phyloP scores from a whole-genome alignment of 1,140 invertebrate genomes.

The Zaprionus capensis region DNA sequence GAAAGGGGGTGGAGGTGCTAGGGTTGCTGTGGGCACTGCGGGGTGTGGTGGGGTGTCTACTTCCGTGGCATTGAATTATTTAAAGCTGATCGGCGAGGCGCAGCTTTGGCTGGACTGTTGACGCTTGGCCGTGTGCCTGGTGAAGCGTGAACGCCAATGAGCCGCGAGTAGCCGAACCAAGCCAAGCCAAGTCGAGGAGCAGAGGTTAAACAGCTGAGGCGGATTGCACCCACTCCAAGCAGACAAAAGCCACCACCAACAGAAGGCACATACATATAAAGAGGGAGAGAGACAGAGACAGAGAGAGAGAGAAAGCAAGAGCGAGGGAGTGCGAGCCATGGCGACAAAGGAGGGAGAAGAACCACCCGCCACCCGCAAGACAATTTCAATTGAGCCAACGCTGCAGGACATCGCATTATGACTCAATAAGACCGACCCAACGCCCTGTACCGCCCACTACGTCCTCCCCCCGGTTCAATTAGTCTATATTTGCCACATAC shows the following conservation, averaged over 20 bases:
- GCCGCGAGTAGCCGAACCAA: slow-evolving; percentile 34
- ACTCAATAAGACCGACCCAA: slow-evolving; percentile 58
- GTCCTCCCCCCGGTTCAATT: slow-evolving; percentile 1
- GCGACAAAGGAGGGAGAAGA: neutral
- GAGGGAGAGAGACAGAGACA: neutral
- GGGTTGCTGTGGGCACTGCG: too few relatives aligned
- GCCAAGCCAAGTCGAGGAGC: neutral
- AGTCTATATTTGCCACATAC: slow-evolving; percentile 45
- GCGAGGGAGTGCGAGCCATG: neutral
- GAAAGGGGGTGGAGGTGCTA: neutral
- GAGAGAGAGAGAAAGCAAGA: slow-evolving; percentile 8
- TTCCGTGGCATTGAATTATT: slow-evolving; percentile 73
- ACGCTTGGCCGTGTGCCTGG: slow-evolving; percentile 49
- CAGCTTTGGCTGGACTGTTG: slow-evolving; percentile 43
- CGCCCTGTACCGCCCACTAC: neutral
- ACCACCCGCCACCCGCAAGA: slow-evolving; percentile 49
- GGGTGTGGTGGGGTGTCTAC: slow-evolving; percentile 19
- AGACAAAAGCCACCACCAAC: slow-evolving; percentile 49
- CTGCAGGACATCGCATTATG: slow-evolving; percentile 73
- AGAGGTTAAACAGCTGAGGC: slow-evolving; percentile 73
- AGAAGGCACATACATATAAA: slow-evolving; percentile 2
- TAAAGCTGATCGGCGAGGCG: slow-evolving; percentile 71
- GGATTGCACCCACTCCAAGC: slow-evolving; percentile 34
- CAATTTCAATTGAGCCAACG: slow-evolving; percentile 77
- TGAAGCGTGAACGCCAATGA: slow-evolving; percentile 72